Conservation (phyloP, 1,140 invertebrate genomes). For the Ips typographus region DNA sequence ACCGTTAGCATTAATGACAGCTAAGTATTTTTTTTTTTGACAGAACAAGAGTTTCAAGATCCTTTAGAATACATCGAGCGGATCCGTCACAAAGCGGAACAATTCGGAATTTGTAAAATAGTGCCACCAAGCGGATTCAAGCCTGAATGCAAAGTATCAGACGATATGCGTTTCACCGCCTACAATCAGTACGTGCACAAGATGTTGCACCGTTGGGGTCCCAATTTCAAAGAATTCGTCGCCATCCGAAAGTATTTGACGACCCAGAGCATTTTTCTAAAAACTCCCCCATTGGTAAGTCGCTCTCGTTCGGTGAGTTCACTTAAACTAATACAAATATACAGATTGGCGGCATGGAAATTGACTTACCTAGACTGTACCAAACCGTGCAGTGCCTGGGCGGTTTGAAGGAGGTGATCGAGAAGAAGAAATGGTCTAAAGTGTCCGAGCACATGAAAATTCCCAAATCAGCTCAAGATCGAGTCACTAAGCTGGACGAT, state of each 20-base stretch:
- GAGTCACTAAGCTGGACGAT: constrained; percentile 83
- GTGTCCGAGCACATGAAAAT: constrained; percentile 88
- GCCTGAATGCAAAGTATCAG: constrained; percentile 85
- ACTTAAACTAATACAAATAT: too few relatives aligned
- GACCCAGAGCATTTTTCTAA: constrained; percentile 74
- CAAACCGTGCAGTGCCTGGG: constrained; percentile 83
- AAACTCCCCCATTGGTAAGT: constrained; percentile 71
- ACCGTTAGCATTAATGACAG: too few relatives aligned
- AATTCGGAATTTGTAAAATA: constrained; percentile 86
- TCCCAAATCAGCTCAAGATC: constrained; percentile 78
- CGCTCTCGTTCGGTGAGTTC: too few relatives aligned
- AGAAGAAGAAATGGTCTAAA: constrained; percentile 87
- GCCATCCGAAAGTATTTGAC: constrained; percentile 84
- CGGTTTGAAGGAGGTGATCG: constrained; percentile 85
- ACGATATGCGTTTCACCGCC: constrained; percentile 78
- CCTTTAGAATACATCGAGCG: constrained; percentile 87
- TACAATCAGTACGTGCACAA: constrained; percentile 92
- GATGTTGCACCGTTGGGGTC: constrained; percentile 86
- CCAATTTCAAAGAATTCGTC: constrained; percentile 81
- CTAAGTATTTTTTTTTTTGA: background rate
- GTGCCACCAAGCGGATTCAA: constrained; percentile 86
- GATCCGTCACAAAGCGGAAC: constrained; percentile 75
- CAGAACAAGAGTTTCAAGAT: constrained; percentile 83
- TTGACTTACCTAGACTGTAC: constrained; percentile 85
- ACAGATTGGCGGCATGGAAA: constrained; percentile 84